A percentile compares a stretch with the other conserved stretches of the same genome.
These are phyloP conservation scores for Chymomyza caudatula DNA, from an alignment of 2,888 invertebrate species.

Conservation along the genomic window DNA sequence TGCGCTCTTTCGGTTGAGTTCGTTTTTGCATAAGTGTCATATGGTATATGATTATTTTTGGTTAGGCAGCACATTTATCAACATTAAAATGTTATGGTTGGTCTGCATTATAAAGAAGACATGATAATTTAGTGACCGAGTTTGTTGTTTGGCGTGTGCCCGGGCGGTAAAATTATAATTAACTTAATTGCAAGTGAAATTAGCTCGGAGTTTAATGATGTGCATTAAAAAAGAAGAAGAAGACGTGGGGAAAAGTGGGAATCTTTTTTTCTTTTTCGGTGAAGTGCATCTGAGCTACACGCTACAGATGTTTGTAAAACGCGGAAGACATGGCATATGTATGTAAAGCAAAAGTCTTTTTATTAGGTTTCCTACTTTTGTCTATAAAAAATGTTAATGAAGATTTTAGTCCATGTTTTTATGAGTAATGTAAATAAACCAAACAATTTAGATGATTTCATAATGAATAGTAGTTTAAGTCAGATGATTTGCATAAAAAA, in stretches of 20 bases:
- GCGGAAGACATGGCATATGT: background rate
- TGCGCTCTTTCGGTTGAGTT: slow-evolving; percentile 13
- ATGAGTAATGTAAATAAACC: background rate
- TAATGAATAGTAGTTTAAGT: background rate
- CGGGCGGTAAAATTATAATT: slow-evolving; percentile 64
- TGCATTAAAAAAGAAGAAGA: slow-evolving; percentile 27
- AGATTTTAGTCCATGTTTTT: background rate
- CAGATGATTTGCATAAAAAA: background rate
- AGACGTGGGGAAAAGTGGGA: slow-evolving; percentile 29
- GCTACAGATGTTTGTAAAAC: background rate
- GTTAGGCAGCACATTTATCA: slow-evolving; percentile 13
- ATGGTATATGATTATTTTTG: slow-evolving; percentile 11
- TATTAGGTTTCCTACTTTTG: background rate
- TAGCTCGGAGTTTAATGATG: slow-evolving; percentile 58
- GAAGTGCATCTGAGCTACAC: slow-evolving; percentile 5
- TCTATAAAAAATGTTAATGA: background rate
- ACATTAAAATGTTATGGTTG: slow-evolving; percentile 44
- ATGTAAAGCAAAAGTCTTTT: background rate
- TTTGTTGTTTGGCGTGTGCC: slow-evolving; percentile 23
- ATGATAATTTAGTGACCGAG: slow-evolving; percentile 40
- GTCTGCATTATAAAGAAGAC: slow-evolving; percentile 27
- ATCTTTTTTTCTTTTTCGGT: slow-evolving; percentile 18
- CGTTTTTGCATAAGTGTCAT: slow-evolving; percentile 33
- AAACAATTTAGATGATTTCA: background rate
- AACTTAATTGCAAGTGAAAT: slow-evolving; percentile 69